These are phyloP conservation scores for Antigone vipio DNA, from an alignment of 2,113 vertebrate genomes.

Conservation along the genomic window DNA sequence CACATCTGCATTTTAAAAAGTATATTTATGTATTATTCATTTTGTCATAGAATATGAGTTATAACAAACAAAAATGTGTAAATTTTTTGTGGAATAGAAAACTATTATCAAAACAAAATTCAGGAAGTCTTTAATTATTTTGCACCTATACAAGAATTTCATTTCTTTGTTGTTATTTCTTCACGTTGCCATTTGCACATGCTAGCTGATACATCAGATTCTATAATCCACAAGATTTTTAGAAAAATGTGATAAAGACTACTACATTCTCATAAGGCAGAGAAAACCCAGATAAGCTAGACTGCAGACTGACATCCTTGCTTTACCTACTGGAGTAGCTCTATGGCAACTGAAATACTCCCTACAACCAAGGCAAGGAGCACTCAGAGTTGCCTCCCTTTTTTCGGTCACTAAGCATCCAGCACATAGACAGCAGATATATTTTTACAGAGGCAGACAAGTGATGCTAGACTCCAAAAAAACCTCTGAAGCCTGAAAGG, in stretches of 20 bases:
- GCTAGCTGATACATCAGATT: neutral
- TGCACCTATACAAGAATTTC: neutral
- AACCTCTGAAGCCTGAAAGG: neutral
- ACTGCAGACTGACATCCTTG: neutral
- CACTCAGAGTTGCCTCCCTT: neutral
- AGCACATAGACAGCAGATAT: neutral
- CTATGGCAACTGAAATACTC: neutral
- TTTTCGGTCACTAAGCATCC: neutral
- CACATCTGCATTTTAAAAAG: constrained; percentile 78
- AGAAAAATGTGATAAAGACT: neutral
- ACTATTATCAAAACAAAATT: neutral
- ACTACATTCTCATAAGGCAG: neutral
- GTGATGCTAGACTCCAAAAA: neutral
- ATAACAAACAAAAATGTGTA: neutral
- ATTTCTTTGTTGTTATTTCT: neutral
- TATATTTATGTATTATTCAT: constrained; percentile 5
- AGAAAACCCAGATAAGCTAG: neutral
- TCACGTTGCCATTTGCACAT: neutral
- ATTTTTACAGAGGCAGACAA: neutral
- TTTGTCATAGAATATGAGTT: neutral
- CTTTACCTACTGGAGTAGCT: neutral
- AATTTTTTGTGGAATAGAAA: neutral
- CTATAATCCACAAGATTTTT: neutral
- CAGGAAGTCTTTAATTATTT: neutral
- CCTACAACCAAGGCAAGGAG: neutral